Conservation (phyloP, 2,113 vertebrate species). For the Antechinus stuartii region DNA sequence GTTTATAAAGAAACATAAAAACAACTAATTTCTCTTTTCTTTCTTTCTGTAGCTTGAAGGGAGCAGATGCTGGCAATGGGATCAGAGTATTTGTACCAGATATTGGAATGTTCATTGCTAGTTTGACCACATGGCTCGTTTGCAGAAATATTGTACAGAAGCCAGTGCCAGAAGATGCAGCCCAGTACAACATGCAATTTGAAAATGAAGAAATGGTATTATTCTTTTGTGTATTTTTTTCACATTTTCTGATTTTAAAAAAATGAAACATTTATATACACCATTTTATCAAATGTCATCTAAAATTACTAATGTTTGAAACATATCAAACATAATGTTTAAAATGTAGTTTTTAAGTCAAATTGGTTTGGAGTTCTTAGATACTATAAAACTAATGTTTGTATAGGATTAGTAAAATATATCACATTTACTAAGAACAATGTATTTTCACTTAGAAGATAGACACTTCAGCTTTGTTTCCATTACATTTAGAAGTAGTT, state of each 20-base stretch:
- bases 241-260: not conserved
- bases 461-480: not conserved
- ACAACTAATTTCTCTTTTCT: not conserved
- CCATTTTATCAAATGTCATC: not conserved
- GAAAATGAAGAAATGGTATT: slow-evolving; percentile 94
- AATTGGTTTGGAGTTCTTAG: not conserved
- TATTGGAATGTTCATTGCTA: slow-evolving; percentile 95
- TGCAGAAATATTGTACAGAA: slow-evolving; percentile 94
- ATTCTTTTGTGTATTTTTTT: slow-evolving; percentile 31
- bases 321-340: not conserved
- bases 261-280: not conserved
- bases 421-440: not conserved
- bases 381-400: not conserved
- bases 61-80: slow-evolving; percentile 95
- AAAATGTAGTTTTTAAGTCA: too few relatives aligned
- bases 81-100: slow-evolving; percentile 97
- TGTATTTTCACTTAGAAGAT: not conserved
- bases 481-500: not conserved
- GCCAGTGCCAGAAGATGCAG: slow-evolving; percentile 90
- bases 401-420: not conserved
- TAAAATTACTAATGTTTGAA: not conserved
- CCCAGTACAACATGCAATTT: slow-evolving; percentile 92
- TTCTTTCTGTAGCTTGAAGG: slow-evolving; percentile 88
- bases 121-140: slow-evolving; percentile 93
- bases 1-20: not conserved